These are phyloP conservation scores for Digitonthophagus gazella DNA, from an alignment of 2,888 invertebrate species.

Conservation along the genomic window DNA sequence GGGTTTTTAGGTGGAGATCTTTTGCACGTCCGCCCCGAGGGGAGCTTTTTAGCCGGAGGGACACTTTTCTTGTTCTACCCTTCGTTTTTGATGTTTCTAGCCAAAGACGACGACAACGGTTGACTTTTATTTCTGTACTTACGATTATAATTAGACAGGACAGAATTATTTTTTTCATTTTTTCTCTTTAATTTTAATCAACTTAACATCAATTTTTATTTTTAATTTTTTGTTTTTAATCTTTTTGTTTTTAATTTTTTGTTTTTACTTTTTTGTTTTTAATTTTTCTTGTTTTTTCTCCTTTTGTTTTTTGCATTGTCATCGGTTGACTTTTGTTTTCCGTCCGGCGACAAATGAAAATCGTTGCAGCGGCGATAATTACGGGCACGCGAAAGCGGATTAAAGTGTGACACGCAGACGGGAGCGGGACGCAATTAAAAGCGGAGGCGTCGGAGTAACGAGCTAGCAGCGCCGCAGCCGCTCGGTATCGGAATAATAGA, in stretches of 20 bases:
- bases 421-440: constrained; percentile 18
- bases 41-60: not conserved
- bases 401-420: constrained; percentile 1
- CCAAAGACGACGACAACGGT: not conserved
- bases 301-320: too few relatives aligned
- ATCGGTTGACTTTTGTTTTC: not conserved
- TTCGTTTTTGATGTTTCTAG: not conserved
- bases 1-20: not conserved
- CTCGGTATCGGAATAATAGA: constrained; percentile 21
- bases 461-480: not conserved
- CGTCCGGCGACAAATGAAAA: not conserved
- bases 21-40: not conserved
- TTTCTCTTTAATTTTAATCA: too few relatives aligned
- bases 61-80: not conserved
- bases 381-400: not conserved
- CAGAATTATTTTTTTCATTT: too few relatives aligned
- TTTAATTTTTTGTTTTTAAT: too few relatives aligned
- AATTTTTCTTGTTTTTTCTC: too few relatives aligned
- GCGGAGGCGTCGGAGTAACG: constrained; percentile 4
- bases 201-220: too few relatives aligned
- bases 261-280: too few relatives aligned
- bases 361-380: not conserved
- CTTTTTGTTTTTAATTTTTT: too few relatives aligned
- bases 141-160: too few relatives aligned
- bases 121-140: not conserved